Evolutionary conservation across 1,140 invertebrate species (phyloP).

Genomic region (Ctenoplectra terminalis): DNA sequence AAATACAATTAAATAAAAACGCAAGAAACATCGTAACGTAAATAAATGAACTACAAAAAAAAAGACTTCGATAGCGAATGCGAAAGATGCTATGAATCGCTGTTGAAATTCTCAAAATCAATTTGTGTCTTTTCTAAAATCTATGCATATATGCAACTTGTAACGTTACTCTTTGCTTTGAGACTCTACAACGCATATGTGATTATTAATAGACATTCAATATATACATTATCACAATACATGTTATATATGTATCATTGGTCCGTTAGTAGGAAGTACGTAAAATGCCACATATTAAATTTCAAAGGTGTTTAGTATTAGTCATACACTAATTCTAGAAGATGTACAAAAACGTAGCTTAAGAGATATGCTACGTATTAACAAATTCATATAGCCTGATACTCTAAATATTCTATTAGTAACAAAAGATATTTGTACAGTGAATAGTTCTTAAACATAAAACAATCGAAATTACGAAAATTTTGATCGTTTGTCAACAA

Average conservation of each 20-base stretch:
- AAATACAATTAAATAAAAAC: too few species aligned
- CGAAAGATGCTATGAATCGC: neutral
- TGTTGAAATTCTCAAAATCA: neutral
- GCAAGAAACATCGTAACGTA: too few species aligned
- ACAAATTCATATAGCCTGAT: too few species aligned
- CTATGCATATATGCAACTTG: neutral
- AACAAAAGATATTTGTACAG: neutral
- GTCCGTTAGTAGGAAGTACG: neutral
- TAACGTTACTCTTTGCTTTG: neutral
- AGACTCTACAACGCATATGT: neutral
- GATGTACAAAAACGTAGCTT: neutral
- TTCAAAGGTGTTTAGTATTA: neutral
- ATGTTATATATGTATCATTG: neutral
- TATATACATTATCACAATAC: neutral
- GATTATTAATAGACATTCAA: conserved; percentile 12
- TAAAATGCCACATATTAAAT: neutral
- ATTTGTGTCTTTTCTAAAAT: neutral
- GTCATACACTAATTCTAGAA: conserved; percentile 15
- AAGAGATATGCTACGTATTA: too few species aligned
- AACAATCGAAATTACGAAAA: neutral
- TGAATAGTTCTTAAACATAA: neutral
- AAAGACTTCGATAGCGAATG: neutral
- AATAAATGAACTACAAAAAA: too few species aligned
- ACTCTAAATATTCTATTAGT: too few species aligned
- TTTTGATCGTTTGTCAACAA: neutral